Evolutionary conservation across 53 echinoderm and acorn worm genomes (phyloP).

Genomic region (Crossaster papposus): DNA sequence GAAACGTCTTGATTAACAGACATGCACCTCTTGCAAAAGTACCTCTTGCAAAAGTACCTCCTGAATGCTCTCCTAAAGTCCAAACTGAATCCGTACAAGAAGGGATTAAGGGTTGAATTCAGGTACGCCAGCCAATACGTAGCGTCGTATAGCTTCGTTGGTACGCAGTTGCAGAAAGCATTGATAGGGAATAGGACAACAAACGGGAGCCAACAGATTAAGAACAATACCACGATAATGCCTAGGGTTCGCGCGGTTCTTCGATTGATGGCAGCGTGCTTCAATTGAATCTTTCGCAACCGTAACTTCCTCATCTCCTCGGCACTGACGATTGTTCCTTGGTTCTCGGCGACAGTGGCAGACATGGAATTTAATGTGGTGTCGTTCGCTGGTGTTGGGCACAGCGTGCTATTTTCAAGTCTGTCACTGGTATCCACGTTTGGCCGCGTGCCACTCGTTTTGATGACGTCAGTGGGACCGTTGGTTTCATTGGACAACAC

Average conservation of each 20-base stretch:
- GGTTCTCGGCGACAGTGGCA: not conserved
- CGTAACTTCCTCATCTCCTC: conserved; percentile 44
- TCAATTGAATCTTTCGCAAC: not conserved
- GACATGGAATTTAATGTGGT: conserved; percentile 2
- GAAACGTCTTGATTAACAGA: not conserved
- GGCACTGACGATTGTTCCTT: not conserved
- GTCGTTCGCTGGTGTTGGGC: conserved; percentile 8
- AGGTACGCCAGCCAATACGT: conserved; percentile 76
- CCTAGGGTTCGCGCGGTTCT: conserved; percentile 74
- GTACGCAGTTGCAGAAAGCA: conserved; percentile 74
- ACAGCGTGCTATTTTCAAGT: not conserved
- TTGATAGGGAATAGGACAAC: conserved; percentile 73
- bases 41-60: too few relatives aligned
- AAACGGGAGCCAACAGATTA: conserved; percentile 73
- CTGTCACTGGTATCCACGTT: not conserved
- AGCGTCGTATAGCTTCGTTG: conserved; percentile 64
- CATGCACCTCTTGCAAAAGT: conserved; percentile 43
- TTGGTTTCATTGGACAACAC: not conserved
- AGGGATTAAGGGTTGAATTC: conserved; percentile 80
- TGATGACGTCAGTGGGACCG: not conserved
- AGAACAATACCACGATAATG: conserved; percentile 72
- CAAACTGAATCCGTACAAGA: conserved; percentile 74
- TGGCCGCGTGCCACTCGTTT: not conserved
- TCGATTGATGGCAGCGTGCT: conserved; percentile 52
- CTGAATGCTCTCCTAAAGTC: conserved; percentile 77